Evolutionary conservation across 2,888 invertebrate species (phyloP), one percentile per base, ranked within the genome.

Genomic region (Altica lythri): DNA sequence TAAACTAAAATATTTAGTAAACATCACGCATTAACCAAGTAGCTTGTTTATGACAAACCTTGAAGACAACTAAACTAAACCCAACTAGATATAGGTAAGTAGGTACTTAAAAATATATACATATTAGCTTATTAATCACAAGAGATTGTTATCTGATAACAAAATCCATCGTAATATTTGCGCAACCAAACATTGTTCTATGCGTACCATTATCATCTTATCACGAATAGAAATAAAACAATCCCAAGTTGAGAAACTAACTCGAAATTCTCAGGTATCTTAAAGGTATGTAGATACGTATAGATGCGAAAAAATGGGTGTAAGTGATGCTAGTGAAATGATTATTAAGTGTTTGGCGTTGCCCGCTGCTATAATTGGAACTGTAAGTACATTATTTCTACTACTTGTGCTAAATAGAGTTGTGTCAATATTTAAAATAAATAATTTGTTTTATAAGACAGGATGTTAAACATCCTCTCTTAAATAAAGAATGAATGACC

Each of bases 81-180:
- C n/a, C n/a, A n/a, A n/a, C n/a, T n/a, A n/a, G n/a, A n/a, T n/a
- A n/a, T n/a, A n/a, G n/a, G n/a, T n/a, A n/a, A n/a, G n/a, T n/a
- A n/a, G n/a, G n/a, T n/a, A n/a, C n/a, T n/a, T n/a, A n/a, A n/a
- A n/a, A n/a, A n/a, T n/a, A n/a, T n/a, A n/a, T n/a, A n/a, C n/a
- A n/a, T n/a, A 34, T 34, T 34, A 14, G 16, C 16, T 14, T 45
- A 32, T 40, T 49, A 49, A 37, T 49, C 40, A 40, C 30, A 22
- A 16, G 30, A 49, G 19, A 48, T 45, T 37, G 48, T 53, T 56
- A 56, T 56, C 56, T 25, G 53, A 56, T 53, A 53, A 49, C 48
- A 53, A 46, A 56, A 49, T 42, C 10, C 29, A 50, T 34, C 49
- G 40, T 45, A 37, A 25, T 56, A 42, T 56, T 56, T 49, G 53